Evolutionary conservation across 2,888 invertebrate species (phyloP).

Genomic region (Dysmachus trigonus): DNA sequence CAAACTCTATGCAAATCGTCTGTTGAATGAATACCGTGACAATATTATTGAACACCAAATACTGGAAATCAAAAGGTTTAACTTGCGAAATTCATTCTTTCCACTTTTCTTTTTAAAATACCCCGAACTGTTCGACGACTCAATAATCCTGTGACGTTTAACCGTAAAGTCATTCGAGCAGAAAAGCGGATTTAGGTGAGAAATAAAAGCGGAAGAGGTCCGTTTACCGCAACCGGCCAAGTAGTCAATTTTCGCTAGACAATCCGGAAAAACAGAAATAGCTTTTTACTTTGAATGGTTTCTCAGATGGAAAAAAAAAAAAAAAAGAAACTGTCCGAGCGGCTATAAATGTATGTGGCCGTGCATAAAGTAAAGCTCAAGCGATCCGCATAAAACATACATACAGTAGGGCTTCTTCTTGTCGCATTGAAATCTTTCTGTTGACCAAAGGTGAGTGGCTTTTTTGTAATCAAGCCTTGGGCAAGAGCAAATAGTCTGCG

Average conservation of each 20-base stretch:
- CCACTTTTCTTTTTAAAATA: neutral
- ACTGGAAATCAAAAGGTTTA: neutral
- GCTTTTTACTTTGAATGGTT: neutral
- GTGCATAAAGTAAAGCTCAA: neutral
- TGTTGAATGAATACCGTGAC: neutral
- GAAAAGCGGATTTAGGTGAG: neutral
- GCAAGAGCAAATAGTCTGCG: neutral
- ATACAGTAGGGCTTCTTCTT: neutral
- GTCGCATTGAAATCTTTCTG: neutral
- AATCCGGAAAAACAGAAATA: neutral
- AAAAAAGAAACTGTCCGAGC: neutral
- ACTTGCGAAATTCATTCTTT: neutral
- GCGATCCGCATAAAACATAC: neutral
- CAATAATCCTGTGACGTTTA: neutral
- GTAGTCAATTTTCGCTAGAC: neutral
- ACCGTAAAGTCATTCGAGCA: neutral
- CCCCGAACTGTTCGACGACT: neutral
- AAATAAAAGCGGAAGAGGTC: neutral
- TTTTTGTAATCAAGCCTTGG: neutral
- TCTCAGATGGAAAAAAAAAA: neutral
- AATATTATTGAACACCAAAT: neutral
- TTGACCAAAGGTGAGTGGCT: neutral
- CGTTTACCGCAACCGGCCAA: neutral
- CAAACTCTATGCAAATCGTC: too few relatives aligned
- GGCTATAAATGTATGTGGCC: neutral